A percentile compares a stretch with the other conserved stretches of the same genome.
Conservation (phyloP, 2,113 vertebrate genomes). For the Urocynchramus pylzowi region DNA sequence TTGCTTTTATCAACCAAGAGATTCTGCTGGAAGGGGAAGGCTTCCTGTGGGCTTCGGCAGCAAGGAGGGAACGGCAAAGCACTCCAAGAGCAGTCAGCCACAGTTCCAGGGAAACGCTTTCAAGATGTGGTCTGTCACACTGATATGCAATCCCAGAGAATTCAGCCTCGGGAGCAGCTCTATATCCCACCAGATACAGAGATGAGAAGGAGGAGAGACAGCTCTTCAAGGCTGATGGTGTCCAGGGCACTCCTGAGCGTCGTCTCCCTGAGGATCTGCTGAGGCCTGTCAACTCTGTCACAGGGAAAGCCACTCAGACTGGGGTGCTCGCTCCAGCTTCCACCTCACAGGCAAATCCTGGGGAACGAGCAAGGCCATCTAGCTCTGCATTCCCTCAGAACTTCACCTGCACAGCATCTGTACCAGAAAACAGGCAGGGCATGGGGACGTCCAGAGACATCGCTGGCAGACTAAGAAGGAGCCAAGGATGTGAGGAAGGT, state of each 20-base stretch:
- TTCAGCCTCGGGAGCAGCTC: background rate
- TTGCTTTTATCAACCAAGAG: background rate
- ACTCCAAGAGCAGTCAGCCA: background rate
- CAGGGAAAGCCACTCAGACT: background rate
- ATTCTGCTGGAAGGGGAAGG: background rate
- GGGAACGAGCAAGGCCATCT: background rate
- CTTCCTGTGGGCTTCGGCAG: background rate
- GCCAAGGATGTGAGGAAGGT: background rate
- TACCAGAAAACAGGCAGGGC: background rate
- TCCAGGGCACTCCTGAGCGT: background rate
- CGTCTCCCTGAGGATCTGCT: background rate
- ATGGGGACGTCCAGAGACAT: background rate
- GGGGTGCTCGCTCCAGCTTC: background rate
- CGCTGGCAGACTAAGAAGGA: background rate
- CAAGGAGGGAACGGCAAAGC: background rate
- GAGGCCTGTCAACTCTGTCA: background rate
- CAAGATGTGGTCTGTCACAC: background rate
- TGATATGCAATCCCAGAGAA: background rate
- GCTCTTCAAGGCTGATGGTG: background rate
- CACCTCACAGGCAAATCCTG: background rate
- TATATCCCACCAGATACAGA: background rate
- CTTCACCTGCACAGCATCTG: background rate
- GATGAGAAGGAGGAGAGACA: background rate
- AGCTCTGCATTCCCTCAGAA: background rate
- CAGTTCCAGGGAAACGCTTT: accelerated